phyloP scores from a whole-genome alignment of 2,797 vertebrate genomes.

The Taeniopygia guttata region DNA sequence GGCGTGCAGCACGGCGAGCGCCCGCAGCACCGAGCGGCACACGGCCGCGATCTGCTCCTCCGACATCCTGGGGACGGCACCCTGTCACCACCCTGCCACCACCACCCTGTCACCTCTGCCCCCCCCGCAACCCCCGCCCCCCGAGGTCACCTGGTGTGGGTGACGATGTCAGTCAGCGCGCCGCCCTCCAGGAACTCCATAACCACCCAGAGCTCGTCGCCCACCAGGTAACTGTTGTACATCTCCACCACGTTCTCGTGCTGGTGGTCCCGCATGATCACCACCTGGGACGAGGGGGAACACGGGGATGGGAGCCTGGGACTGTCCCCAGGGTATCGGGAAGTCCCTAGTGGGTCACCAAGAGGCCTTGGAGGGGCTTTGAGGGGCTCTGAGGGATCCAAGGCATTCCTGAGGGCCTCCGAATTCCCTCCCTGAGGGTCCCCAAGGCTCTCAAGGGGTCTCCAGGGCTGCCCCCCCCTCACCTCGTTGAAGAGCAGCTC shows the following conservation, averaged over 20 bases:
- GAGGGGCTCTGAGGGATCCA: not conserved
- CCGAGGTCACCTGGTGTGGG: not conserved
- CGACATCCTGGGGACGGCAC: conserved; percentile 80
- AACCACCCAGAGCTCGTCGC: conserved; percentile 96
- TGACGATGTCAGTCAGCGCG: conserved; percentile 87
- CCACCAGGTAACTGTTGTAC: conserved; percentile 98
- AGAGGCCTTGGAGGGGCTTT: no score
- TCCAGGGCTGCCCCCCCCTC: not conserved
- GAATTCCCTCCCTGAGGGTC: not conserved
- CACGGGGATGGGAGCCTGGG: accelerated
- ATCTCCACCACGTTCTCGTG: conserved; percentile 97
- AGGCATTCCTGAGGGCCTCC: not conserved
- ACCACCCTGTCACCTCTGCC: no score
- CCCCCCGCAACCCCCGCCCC: no score
- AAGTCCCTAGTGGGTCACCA: not conserved
- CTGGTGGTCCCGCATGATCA: conserved; percentile 97
- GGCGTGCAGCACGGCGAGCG: conserved; percentile 87
- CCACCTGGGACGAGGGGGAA: conserved; percentile 75
- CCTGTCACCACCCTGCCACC: not conserved
- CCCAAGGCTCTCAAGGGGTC: not conserved
- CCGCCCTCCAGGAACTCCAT: conserved; percentile 98
- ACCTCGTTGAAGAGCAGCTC: conserved; percentile 97
- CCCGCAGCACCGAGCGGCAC: conserved; percentile 90
- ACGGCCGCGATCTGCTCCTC: conserved; percentile 96
- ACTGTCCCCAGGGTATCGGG: not conserved